Evolutionary conservation across 1,140 invertebrate genomes (phyloP).

Genomic region (Sarcophaga peregrina): DNA sequence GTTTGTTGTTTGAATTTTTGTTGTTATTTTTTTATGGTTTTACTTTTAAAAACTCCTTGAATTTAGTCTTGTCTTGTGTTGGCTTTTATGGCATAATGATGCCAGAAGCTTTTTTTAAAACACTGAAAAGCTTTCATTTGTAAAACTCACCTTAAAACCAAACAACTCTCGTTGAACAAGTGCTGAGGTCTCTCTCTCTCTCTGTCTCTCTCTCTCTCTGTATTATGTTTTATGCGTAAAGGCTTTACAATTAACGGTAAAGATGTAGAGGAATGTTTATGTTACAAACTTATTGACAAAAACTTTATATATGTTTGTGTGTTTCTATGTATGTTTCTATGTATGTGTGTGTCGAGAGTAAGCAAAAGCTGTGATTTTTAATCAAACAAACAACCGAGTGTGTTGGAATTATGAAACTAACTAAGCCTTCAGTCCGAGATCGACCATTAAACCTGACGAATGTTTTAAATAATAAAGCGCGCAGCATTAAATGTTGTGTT

Average conservation of each 20-base stretch:
- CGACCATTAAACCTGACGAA: constrained; percentile 37
- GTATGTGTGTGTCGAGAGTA: neutral
- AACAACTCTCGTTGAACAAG: no score
- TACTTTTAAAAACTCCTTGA: no score
- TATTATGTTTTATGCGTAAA: neutral
- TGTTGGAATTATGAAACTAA: constrained; percentile 32
- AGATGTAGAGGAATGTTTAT: constrained; percentile 23
- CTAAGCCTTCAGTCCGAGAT: constrained; percentile 30
- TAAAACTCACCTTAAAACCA: neutral
- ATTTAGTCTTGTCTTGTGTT: no score
- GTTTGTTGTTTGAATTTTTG: no score
- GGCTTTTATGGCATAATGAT: neutral
- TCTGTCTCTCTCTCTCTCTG: neutral
- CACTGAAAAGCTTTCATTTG: neutral
- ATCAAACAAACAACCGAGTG: neutral
- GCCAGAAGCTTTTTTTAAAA: neutral
- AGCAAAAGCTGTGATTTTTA: neutral
- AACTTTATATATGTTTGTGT: no score
- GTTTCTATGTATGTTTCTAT: neutral
- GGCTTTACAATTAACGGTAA: neutral
- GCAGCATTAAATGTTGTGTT: constrained; percentile 17
- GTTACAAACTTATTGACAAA: neutral
- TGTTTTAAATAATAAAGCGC: constrained; percentile 31
- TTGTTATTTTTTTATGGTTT: no score
- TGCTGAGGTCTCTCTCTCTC: no score